Evolutionary conservation across 1,140 invertebrate genomes (phyloP).

Genomic region (Pectinophora gossypiella): DNA sequence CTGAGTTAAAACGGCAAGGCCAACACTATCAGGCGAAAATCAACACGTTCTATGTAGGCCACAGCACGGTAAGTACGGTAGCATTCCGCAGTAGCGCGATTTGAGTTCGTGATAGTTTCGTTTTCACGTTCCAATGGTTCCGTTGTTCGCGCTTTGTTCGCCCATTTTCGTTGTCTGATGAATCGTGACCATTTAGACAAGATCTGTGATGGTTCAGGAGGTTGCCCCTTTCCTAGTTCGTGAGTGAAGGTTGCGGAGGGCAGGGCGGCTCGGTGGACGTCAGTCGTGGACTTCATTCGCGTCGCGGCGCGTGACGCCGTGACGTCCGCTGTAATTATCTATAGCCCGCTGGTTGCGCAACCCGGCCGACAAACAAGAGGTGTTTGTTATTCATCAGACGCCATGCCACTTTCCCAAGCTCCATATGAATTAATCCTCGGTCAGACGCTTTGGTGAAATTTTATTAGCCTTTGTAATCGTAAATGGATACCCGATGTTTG

Average conservation of each 20-base stretch:
- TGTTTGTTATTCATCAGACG: conserved; percentile 51
- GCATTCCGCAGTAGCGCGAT: conserved; percentile 65
- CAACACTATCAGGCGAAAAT: conserved; percentile 67
- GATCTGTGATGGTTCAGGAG: conserved; percentile 48
- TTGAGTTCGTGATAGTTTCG: conserved; percentile 65
- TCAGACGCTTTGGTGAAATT: conserved; percentile 29
- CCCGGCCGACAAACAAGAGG: conserved; percentile 30
- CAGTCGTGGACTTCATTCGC: conserved; percentile 39
- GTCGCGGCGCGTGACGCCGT: conserved; percentile 27
- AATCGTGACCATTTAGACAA: conserved; percentile 39
- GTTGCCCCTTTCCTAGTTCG: conserved; percentile 29
- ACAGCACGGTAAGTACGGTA: conserved; percentile 43
- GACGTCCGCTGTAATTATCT: conserved; percentile 46
- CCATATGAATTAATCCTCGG: conserved; percentile 38
- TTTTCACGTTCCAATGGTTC: conserved; percentile 63
- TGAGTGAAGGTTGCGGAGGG: conserved; percentile 12
- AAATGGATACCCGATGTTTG: no score
- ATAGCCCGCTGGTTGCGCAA: conserved; percentile 52
- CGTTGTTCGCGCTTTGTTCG: conserved; percentile 43
- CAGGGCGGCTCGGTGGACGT: conserved; percentile 30
- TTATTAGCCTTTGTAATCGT: no score
- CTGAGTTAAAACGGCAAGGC: conserved; percentile 63
- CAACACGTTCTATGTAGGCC: conserved; percentile 67
- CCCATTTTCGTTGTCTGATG: conserved; percentile 47
- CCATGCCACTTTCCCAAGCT: conserved; percentile 56